Evolutionary conservation across 2,113 vertebrate species (phyloP).

Genomic region (Eulacestoma nigropectus): DNA sequence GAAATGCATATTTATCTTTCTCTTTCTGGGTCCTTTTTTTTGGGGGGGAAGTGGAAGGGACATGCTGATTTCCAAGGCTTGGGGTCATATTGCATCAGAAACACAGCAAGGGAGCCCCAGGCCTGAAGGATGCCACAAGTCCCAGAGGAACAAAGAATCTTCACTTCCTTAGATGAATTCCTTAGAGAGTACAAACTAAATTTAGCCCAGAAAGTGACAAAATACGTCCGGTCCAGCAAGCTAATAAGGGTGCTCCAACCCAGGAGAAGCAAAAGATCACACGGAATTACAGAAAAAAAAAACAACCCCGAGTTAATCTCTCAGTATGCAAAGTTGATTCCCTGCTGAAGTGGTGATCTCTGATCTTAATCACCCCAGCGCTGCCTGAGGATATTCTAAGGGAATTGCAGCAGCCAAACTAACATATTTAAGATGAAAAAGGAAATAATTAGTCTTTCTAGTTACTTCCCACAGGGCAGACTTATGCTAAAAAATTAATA

Average conservation of each 20-base stretch:
- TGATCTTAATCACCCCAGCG: constrained; percentile 31
- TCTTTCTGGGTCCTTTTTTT: not conserved
- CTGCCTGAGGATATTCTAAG: not conserved
- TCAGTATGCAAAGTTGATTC: constrained; percentile 43
- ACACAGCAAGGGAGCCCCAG: rapidly evolving
- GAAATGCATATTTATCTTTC: not conserved
- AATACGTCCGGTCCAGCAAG: not conserved
- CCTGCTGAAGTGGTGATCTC: constrained; percentile 27
- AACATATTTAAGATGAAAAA: not conserved
- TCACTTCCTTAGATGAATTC: not conserved
- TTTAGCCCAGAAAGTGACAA: not conserved
- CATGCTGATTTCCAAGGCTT: not conserved
- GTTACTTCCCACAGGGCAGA: not conserved
- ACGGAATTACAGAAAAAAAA: constrained; percentile 28
- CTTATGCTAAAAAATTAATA: not conserved
- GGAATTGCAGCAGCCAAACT: not conserved
- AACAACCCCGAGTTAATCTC: not conserved
- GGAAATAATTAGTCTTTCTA: not conserved
- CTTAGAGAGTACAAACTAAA: not conserved
- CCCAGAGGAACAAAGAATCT: not conserved
- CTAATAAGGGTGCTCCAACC: not conserved
- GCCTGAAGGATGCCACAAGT: not conserved
- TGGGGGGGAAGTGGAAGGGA: not conserved
- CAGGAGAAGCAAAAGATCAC: not conserved
- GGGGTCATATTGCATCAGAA: not conserved